These are phyloP conservation scores for Cyanoderma ruficeps DNA, from an alignment of 2,113 vertebrate genomes.

Conservation along the genomic window DNA sequence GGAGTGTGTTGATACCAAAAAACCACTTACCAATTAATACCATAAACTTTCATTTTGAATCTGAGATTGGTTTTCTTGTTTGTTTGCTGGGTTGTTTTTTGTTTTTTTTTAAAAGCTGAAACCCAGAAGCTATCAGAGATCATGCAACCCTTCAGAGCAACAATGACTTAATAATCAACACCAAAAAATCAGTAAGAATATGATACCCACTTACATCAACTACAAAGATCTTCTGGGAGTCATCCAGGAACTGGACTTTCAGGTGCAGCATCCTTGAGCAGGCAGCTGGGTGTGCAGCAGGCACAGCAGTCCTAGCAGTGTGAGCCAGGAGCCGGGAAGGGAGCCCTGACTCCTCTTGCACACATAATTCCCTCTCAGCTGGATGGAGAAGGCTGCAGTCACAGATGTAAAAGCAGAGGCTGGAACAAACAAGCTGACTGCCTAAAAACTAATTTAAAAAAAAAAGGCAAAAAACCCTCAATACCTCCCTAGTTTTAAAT, in stretches of 20 bases:
- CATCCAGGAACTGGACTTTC: too few species aligned
- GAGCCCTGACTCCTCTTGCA: constrained; percentile 36
- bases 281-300: too few species aligned
- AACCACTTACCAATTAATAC: background rate
- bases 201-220: constrained; percentile 80
- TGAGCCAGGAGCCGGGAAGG: background rate
- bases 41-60: background rate
- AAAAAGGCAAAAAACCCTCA: too few species aligned
- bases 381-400: constrained; percentile 37
- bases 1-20: background rate
- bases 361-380: constrained; percentile 62
- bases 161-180: constrained; percentile 25
- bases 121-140: background rate
- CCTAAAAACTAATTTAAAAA: background rate
- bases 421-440: background rate
- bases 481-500: background rate
- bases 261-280: too few species aligned
- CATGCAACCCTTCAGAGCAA: constrained; percentile 9
- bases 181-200: background rate
- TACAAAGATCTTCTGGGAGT: constrained; percentile 70
- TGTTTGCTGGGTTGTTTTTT: background rate
- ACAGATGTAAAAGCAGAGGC: background rate
- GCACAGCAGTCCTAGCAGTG: too few species aligned
- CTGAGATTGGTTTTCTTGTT: background rate
- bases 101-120: background rate